A percentile compares a stretch with the other conserved stretches of the same genome.
Conservation (phyloP, 2,888 invertebrate genomes). For the Junonia oenone region DNA sequence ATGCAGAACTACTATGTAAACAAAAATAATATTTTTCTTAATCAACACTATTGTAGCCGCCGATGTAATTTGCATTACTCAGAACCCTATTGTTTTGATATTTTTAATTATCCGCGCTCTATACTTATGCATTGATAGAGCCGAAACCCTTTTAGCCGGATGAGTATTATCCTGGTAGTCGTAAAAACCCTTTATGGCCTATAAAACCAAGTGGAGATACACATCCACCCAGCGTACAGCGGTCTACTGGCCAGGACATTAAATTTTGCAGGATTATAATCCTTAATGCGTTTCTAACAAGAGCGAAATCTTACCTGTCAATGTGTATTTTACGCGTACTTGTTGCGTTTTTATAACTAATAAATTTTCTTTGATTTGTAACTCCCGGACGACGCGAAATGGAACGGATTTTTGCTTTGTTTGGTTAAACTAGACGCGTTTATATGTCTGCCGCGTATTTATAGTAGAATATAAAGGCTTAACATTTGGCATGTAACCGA, state of each 20-base stretch:
- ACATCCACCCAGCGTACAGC: slow-evolving; percentile 35
- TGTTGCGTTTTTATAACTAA: slow-evolving; percentile 78
- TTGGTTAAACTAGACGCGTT: slow-evolving; percentile 26
- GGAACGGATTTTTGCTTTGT: slow-evolving; percentile 44
- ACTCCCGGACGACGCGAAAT: slow-evolving; percentile 61
- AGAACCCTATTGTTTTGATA: slow-evolving; percentile 37
- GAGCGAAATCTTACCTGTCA: slow-evolving; percentile 2
- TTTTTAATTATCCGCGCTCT: slow-evolving; percentile 59
- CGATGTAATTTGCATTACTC: not conserved
- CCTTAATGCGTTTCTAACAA: slow-evolving; percentile 33
- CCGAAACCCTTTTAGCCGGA: slow-evolving; percentile 72
- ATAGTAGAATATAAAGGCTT: not conserved
- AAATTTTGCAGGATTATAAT: slow-evolving; percentile 16
- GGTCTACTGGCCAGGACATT: slow-evolving; percentile 25
- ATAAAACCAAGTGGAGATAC: slow-evolving; percentile 77
- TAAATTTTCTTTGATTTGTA: slow-evolving; percentile 77
- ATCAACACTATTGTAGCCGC: not conserved
- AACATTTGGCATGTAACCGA: no score
- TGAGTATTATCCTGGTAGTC: slow-evolving; percentile 71
- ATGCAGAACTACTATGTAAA: no score
- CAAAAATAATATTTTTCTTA: not conserved
- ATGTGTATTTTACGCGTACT: slow-evolving; percentile 66
- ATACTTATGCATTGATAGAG: slow-evolving; percentile 29
- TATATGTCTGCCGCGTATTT: not conserved
- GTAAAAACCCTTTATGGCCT: slow-evolving; percentile 68